A percentile compares a stretch with the other conserved stretches of the same genome.
phyloP scores from a whole-genome alignment of 2,888 invertebrate genomes.

The Balanococcus diminutus region DNA sequence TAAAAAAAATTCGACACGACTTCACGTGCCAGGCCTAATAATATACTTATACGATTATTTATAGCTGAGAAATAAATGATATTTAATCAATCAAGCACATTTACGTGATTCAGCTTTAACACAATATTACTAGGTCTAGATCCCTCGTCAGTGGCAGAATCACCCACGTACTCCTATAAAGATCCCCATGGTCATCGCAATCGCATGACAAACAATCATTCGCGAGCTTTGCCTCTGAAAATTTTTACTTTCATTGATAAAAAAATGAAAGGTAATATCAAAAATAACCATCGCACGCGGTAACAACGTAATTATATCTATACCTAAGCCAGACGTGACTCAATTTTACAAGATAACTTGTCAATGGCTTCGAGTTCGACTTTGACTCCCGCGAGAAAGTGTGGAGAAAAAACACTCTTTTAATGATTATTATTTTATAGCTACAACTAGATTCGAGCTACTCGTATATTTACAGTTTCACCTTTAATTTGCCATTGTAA shows the following conservation, averaged over 20 bases:
- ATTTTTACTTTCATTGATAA: constrained; percentile 11
- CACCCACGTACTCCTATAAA: neutral
- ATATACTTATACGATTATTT: neutral
- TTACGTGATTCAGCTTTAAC: neutral
- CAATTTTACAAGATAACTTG: neutral
- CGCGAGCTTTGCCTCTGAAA: neutral
- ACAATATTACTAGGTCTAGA: neutral
- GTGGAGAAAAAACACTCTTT: neutral
- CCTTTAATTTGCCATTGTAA: neutral
- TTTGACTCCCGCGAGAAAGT: neutral
- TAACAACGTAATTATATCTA: neutral
- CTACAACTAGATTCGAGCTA: neutral
- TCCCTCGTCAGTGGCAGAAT: neutral
- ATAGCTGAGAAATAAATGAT: neutral
- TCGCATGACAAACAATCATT: neutral
- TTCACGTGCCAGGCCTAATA: neutral
- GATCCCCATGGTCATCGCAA: neutral
- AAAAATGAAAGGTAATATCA: neutral
- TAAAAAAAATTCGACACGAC: neutral
- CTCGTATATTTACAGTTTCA: neutral
- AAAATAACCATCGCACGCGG: neutral
- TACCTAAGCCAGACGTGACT: neutral
- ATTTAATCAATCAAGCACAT: neutral
- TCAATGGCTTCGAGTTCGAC: neutral
- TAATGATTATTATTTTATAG: neutral